A percentile compares a stretch with the other conserved stretches of the same genome.
phyloP scores from a whole-genome alignment of 2,797 vertebrate genomes.

The Myotis planiceps region DNA sequence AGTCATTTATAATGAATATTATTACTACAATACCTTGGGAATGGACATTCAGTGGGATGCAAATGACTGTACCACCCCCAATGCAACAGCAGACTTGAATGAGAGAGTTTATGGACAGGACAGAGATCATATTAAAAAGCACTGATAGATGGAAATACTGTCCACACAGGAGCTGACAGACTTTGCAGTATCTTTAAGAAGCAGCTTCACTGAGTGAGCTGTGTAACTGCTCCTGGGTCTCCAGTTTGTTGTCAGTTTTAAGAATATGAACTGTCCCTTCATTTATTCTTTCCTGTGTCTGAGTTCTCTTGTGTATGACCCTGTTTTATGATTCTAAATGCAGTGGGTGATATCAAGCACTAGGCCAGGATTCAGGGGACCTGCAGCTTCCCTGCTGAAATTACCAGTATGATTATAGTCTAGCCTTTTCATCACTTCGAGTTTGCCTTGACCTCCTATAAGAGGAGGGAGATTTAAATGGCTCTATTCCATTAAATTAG shows the following conservation, averaged over 20 bases:
- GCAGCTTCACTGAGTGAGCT: background rate
- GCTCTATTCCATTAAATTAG: background rate
- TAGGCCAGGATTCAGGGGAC: background rate
- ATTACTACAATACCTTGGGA: background rate
- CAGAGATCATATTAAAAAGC: background rate
- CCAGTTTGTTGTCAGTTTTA: background rate
- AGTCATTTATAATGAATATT: conserved; percentile 6
- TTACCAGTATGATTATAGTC: background rate
- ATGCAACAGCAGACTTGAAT: background rate
- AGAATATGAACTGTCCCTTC: background rate
- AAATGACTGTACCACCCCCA: background rate
- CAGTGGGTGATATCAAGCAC: background rate
- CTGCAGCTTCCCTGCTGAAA: background rate
- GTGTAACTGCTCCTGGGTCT: background rate
- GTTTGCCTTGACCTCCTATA: background rate
- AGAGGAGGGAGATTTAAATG: background rate
- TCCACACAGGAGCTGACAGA: background rate
- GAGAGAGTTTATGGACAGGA: background rate
- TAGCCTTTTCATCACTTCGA: background rate
- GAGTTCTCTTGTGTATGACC: background rate
- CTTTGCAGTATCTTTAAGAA: background rate
- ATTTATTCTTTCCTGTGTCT: background rate
- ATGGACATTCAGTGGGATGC: background rate
- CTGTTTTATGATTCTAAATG: background rate
- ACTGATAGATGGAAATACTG: background rate